Evolutionary conservation across 2,113 vertebrate genomes (phyloP).

Genomic region (Marmota monax): DNA sequence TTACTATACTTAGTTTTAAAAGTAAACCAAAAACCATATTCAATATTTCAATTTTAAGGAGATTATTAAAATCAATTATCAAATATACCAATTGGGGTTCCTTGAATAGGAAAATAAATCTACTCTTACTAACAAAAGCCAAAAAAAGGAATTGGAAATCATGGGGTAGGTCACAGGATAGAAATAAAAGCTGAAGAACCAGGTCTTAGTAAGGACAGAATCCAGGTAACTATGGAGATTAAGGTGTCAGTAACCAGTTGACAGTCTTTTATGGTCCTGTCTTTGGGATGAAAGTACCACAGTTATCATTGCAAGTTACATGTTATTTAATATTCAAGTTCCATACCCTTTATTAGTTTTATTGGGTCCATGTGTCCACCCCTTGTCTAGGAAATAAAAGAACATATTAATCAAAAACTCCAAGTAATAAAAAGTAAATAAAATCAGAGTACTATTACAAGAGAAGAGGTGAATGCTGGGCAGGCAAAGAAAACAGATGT

Average conservation of each 20-base stretch:
- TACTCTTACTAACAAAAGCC: neutral
- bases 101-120: neutral
- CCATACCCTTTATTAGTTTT: neutral
- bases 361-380: neutral
- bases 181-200: neutral
- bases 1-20: slow-evolving; percentile 1
- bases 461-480: neutral
- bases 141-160: neutral
- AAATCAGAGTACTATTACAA: neutral
- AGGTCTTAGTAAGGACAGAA: neutral
- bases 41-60: slow-evolving; percentile 9
- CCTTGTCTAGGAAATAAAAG: neutral
- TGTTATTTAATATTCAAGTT: slow-evolving; percentile 6
- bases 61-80: neutral
- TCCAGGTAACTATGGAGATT: neutral
- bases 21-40: neutral
- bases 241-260: neutral
- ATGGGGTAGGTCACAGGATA: neutral
- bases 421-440: neutral
- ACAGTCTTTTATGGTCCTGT: neutral
- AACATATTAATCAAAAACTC: neutral
- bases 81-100: slow-evolving; percentile 1
- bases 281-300: neutral
- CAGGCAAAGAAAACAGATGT: neutral
- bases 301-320: neutral